phyloP scores from a whole-genome alignment of 1,140 invertebrate species.

The Hyphantria cunea region DNA sequence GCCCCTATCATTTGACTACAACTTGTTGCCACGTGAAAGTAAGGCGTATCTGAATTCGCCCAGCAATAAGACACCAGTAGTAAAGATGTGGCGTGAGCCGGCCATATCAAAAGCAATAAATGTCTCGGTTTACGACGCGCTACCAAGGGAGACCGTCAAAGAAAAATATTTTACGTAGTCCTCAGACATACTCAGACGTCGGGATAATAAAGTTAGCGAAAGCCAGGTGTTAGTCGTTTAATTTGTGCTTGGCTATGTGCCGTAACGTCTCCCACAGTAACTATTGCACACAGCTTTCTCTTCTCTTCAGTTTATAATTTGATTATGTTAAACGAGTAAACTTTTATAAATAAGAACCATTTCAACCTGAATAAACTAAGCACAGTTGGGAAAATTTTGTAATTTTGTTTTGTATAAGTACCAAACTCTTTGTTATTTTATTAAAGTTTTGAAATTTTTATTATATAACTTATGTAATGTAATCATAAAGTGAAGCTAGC shows the following conservation, averaged over 20 bases:
- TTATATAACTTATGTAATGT: not conserved
- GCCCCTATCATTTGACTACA: not conserved
- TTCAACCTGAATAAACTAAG: not conserved
- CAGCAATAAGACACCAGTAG: slow-evolving; percentile 8
- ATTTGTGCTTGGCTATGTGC: slow-evolving; percentile 36
- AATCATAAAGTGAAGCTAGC: not conserved
- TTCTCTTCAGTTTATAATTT: slow-evolving; percentile 11
- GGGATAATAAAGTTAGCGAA: slow-evolving; percentile 49
- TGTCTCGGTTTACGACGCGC: slow-evolving; percentile 51
- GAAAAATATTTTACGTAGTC: slow-evolving; percentile 43
- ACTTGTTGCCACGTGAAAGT: slow-evolving; percentile 17
- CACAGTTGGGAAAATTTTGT: not conserved
- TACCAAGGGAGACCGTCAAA: slow-evolving; percentile 38
- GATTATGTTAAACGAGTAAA: slow-evolving; percentile 1
- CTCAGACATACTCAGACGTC: slow-evolving; percentile 34
- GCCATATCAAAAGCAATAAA: slow-evolving; percentile 58
- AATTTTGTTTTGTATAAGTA: not conserved
- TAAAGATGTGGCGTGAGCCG: slow-evolving; percentile 35
- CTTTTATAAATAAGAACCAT: not conserved
- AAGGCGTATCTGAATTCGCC: not conserved
- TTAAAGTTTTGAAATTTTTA: not conserved
- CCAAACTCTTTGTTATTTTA: not conserved
- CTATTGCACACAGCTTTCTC: not conserved
- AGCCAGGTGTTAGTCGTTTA: slow-evolving; percentile 41
- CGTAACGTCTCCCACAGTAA: not conserved